A percentile compares a stretch with the other conserved stretches of the same genome.
These are phyloP conservation scores for Uropetala carovei DNA, from an alignment of 2,888 invertebrate species.

Conservation along the genomic window DNA sequence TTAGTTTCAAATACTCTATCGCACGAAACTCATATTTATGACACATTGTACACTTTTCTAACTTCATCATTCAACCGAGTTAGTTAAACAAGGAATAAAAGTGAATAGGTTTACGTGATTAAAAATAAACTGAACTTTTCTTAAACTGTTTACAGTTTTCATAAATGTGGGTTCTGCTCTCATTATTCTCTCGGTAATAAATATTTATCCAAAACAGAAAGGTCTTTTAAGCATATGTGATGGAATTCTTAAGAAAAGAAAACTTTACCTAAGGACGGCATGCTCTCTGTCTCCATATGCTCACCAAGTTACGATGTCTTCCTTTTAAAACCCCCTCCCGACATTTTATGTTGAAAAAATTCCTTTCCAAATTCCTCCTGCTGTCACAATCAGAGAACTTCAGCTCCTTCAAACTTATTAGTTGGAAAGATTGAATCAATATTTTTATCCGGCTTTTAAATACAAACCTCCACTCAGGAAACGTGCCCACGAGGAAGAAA, in stretches of 20 bases:
- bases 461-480: neutral
- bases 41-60: too few relatives aligned
- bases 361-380: neutral
- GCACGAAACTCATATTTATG: too few relatives aligned
- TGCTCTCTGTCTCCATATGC: neutral
- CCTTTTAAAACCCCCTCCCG: neutral
- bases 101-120: too few relatives aligned
- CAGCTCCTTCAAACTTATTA: neutral
- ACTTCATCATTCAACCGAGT: too few relatives aligned
- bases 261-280: neutral
- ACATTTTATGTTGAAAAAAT: neutral
- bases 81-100: too few relatives aligned
- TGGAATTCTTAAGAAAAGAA: neutral
- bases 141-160: too few relatives aligned
- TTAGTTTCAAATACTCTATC: too few relatives aligned
- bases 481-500: neutral
- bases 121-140: too few relatives aligned
- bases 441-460: neutral
- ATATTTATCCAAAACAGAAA: too few relatives aligned
- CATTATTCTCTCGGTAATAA: too few relatives aligned
- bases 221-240: neutral
- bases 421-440: slow-evolving; percentile 8
- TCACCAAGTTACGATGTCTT: neutral
- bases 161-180: too few relatives aligned
- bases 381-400: slow-evolving; percentile 10